phyloP scores from a whole-genome alignment of 2,797 vertebrate genomes.

The Micrastur ruficollis region DNA sequence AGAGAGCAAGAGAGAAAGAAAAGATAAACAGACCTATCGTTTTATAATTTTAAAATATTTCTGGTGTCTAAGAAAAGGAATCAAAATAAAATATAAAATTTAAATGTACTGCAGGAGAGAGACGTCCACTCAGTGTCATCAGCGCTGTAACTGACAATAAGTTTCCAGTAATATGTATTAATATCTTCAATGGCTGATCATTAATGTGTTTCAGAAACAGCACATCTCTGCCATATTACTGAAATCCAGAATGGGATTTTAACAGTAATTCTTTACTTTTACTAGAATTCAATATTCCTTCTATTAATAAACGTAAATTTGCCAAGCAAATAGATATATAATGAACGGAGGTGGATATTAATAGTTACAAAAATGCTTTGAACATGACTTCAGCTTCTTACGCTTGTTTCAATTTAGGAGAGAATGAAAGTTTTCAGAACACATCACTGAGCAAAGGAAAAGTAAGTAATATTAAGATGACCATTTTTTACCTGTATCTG shows the following conservation, averaged over 20 bases:
- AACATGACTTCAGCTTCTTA: neutral
- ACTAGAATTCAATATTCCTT: neutral
- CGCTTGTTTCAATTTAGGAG: fast-evolving
- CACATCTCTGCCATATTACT: neutral
- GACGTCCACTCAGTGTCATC: neutral
- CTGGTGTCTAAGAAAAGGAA: neutral
- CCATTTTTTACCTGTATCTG: conserved; percentile 9
- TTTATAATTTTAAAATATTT: neutral
- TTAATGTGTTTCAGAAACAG: neutral
- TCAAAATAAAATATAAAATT: neutral
- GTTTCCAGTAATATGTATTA: neutral
- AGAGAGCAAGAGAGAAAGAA: too few relatives aligned
- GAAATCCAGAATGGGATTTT: neutral
- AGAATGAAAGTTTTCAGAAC: neutral
- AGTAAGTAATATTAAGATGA: neutral
- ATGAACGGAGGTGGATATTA: neutral
- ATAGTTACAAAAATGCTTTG: neutral
- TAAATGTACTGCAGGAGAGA: neutral
- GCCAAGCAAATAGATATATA: neutral
- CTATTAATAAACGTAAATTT: neutral
- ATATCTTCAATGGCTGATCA: neutral
- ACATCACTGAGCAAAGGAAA: neutral
- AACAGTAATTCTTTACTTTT: neutral
- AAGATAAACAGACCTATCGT: neutral
- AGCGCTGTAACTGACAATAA: neutral